These are phyloP conservation scores for Centropyge bicolor DNA, from an alignment of 2,797 vertebrate genomes.

Conservation along the genomic window DNA sequence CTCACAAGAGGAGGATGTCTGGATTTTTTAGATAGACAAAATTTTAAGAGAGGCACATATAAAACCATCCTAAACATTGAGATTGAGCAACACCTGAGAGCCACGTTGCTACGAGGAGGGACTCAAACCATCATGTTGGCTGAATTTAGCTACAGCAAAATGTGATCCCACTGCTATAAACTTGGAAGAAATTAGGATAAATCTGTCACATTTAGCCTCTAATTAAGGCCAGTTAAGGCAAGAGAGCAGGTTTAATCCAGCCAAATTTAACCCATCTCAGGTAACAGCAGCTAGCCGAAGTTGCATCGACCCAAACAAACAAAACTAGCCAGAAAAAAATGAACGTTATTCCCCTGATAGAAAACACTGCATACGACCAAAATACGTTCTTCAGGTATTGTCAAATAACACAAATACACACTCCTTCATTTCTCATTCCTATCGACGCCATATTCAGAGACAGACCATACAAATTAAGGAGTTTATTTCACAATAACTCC, in stretches of 20 bases:
- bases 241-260: neutral
- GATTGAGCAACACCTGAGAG: slow-evolving; percentile 45
- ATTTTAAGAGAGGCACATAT: neutral
- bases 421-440: fast-evolving
- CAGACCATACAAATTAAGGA: fast-evolving
- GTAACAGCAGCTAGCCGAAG: neutral
- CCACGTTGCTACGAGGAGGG: slow-evolving; percentile 43
- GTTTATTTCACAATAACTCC: neutral
- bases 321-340: slow-evolving; percentile 16
- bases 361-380: slow-evolving; percentile 35
- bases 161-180: neutral
- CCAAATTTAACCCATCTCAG: neutral
- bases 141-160: neutral
- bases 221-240: neutral
- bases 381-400: neutral
- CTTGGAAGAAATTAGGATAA: neutral
- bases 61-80: neutral
- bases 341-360: slow-evolving; percentile 26
- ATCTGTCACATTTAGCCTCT: neutral
- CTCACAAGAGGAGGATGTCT: neutral
- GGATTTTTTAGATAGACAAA: neutral
- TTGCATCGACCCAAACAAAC: slow-evolving; percentile 14
- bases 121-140: slow-evolving; percentile 1
- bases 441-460: neutral
- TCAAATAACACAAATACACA: fast-evolving